Base-by-base conservation (phyloP, 2,113 vertebrate species). In the Cranoglanis bouderius region DNA sequence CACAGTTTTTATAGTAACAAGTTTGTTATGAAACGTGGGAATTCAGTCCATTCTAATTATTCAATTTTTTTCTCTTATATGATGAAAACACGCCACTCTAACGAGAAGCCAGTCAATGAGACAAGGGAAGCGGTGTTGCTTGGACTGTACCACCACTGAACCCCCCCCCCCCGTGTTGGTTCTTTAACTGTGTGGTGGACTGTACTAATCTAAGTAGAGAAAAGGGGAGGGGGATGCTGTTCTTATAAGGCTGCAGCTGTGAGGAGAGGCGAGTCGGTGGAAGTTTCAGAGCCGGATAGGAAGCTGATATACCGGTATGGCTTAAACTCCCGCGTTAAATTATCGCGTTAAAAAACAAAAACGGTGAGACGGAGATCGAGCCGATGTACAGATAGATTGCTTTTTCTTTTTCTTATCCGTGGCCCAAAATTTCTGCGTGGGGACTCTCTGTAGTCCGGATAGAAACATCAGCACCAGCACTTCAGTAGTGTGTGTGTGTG, bases 211-310 rank as follows among this genome's bases (percentile, higher is more conserved):
- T 7, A 5, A 21, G 29, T 49, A 51, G 61, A 67, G 32, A 65
- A 43, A 46, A 16, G 32, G 21, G 38, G 3, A 4, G 55, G 59
- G 59, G 83, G 83, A 29, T 12, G 26, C 40, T 32, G 61, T 49
- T 67, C 61, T 85, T 85, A 85, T 85, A 85, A 49, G n/a, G 43
- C 61, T 67, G 40, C 38, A 32, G 29, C 83, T 49, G 83, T 12
- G 18, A 49, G 7, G 1, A 67, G 26, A 84, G 3, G 59, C 13
- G 83, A 85, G 63, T 49, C 59, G 5, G 83, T 67, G 83, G 83
- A 85, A 85, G 83, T 85, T 85, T 85, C 29, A 18, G 61, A 53
- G 43, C 83, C 26, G 61, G 83, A 67, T 43, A 85, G 26, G 35
- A 32, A 51, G 83, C 40, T 67, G 43, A 46, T 4, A 32, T 59